Evolutionary conservation across 2,797 vertebrate species (phyloP), one percentile per base, ranked within the genome.

Genomic region (Chaunax sp.): DNA sequence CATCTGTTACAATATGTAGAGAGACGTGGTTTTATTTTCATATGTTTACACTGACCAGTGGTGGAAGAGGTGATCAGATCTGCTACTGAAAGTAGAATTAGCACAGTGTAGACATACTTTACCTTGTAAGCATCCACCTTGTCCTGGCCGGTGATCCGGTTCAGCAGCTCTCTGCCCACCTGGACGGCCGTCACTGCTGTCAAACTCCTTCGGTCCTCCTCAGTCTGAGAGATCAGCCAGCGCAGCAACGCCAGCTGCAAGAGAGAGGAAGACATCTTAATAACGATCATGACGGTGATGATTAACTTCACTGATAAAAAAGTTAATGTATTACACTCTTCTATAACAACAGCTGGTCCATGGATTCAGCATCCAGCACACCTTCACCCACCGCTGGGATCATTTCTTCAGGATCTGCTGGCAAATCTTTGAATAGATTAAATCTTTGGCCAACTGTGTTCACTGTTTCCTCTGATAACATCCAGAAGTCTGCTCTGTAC

Each of bases 181-280:
- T 88, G 92, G n/a, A 92, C 0, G 0, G 92, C 83, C 0, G 92
- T 94, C 59, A 94, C 54, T 1, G 84, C 81, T 0, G 71, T 67
- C 76, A 94, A 28, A 3, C 79, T 19, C 3, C 37, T 43, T 18
- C 90, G 85, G 75, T 93, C 88, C 47, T 77, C 66, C 0, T 84
- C 89, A 2, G 73, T 77, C 79, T 94, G 89, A 1, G 93, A 91
- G 59, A 47, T 49, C 57, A 94, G 69, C 92, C 91, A 94, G 23
- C 54, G 87, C 61, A 94, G 81, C 56, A 94, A 64, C 44, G 92
- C 90, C 72, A 94, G 3, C 94, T 94, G 79, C 56, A 67, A 46
- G 16, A 45, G 1, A 12, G n/a, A 40, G 19, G 6, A 8, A 18
- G 28, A 40, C 7, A 2, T 12, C 10, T 26, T 1, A 1, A 15